Evolutionary conservation across 2,113 vertebrate species (phyloP).

Genomic region (Gavia stellata): DNA sequence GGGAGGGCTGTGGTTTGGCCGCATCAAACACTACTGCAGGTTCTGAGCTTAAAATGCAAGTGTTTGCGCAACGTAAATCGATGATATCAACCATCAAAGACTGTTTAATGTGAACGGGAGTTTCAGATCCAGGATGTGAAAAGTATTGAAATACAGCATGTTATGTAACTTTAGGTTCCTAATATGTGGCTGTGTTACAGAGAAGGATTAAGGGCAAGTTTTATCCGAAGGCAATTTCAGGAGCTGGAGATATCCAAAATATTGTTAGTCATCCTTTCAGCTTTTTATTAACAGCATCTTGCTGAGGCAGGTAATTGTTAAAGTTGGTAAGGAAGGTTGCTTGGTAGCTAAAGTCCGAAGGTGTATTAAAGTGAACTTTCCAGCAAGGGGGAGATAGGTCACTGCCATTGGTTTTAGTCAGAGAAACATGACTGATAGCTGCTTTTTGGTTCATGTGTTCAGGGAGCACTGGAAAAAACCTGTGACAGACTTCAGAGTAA

Average conservation of each 20-base stretch:
- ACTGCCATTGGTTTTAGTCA: background rate
- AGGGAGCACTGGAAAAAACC: background rate
- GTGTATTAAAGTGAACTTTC: background rate
- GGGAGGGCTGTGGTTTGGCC: background rate
- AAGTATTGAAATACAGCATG: background rate
- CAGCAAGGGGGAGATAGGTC: background rate
- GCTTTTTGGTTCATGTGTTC: background rate
- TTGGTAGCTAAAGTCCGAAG: background rate
- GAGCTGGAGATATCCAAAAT: background rate
- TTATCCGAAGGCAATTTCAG: conserved; percentile 23
- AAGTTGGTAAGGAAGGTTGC: background rate
- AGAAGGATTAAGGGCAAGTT: conserved; percentile 18
- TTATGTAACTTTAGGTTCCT: background rate
- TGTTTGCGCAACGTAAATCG: background rate
- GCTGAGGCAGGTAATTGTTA: background rate
- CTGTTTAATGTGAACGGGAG: background rate
- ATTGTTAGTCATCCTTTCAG: background rate
- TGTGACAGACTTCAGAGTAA: background rate
- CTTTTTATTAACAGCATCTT: background rate
- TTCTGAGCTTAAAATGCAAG: background rate
- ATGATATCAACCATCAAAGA: background rate
- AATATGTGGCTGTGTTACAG: background rate
- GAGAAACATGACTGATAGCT: background rate
- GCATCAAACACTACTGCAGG: background rate
- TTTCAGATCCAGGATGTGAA: background rate